phyloP scores from a whole-genome alignment of 2,113 vertebrate species.

The Morone chrysops region DNA sequence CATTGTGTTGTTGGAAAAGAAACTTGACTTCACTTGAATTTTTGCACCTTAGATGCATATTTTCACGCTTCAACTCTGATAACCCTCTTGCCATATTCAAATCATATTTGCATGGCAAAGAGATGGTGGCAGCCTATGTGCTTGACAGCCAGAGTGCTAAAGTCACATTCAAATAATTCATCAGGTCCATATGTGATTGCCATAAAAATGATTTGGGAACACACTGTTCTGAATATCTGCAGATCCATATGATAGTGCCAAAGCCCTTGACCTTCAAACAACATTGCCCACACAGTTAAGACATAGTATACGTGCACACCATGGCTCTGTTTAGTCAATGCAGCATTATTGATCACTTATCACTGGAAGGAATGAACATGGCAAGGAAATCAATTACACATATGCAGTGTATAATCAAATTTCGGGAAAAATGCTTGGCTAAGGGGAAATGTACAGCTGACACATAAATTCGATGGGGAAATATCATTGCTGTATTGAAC shows the following conservation, averaged over 20 bases:
- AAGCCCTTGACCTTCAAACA: constrained; percentile 63
- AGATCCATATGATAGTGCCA: background rate
- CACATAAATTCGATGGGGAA: constrained; percentile 46
- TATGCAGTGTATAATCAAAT: constrained; percentile 76
- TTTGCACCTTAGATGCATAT: background rate
- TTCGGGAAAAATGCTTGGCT: constrained; percentile 66
- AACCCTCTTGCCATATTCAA: constrained; percentile 9
- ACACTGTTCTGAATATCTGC: background rate
- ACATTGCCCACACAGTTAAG: constrained; percentile 36
- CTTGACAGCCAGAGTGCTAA: constrained; percentile 3
- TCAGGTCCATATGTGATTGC: constrained; percentile 25
- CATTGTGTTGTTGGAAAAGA: background rate
- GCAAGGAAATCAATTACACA: constrained; percentile 78
- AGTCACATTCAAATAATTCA: constrained; percentile 51
- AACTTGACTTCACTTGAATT: background rate
- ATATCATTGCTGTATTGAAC: constrained; percentile 61
- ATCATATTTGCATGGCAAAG: constrained; percentile 39
- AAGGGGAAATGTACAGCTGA: constrained; percentile 68
- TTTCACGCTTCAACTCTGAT: background rate
- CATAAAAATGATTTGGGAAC: constrained; percentile 1
- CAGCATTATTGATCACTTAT: constrained; percentile 75
- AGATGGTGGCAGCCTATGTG: background rate
- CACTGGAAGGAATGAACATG: constrained; percentile 77
- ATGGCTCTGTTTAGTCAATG: constrained; percentile 63
- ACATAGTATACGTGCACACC: constrained; percentile 37